Percentiles rank a stretch among this genome's conserved stretches.
These are phyloP conservation scores for Pampus argenteus DNA, from an alignment of 2,797 vertebrate genomes.

Conservation along the genomic window DNA sequence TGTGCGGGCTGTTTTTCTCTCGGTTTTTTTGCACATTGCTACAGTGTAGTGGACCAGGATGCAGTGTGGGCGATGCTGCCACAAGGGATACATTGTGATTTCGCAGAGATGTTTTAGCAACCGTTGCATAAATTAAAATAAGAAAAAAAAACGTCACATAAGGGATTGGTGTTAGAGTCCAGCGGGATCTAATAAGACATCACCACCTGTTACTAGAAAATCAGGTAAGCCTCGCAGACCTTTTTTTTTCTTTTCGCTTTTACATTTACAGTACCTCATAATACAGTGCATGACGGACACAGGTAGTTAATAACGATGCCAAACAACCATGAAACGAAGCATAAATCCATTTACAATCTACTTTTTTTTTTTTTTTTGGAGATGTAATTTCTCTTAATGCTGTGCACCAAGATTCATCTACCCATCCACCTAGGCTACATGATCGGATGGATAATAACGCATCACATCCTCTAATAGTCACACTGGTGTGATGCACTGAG, in stretches of 20 bases:
- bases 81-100: conserved; percentile 82
- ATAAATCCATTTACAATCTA: conserved; percentile 37
- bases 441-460: conserved; percentile 46
- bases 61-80: conserved; percentile 82
- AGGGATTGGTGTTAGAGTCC: conserved; percentile 54
- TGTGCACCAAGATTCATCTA: conserved; percentile 47
- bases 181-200: conserved; percentile 70
- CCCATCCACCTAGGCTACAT: conserved; percentile 32
- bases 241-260: conserved; percentile 12
- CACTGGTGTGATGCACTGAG: conserved; percentile 37
- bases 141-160: conserved; percentile 42
- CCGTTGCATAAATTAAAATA: conserved; percentile 71
- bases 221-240: conserved; percentile 77
- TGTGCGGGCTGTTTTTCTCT: conserved; percentile 59
- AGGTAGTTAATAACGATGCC: conserved; percentile 44
- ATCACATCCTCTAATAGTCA: conserved; percentile 22
- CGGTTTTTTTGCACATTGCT: conserved; percentile 56
- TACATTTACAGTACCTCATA: conserved; percentile 31
- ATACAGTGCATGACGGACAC: conserved; percentile 39
- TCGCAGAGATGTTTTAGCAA: conserved; percentile 74
- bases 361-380: conserved; percentile 65
- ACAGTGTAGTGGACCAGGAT: conserved; percentile 77
- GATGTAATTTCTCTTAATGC: conserved; percentile 29
- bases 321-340: conserved; percentile 42
- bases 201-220: conserved; percentile 85